Conservation (phyloP, 2,113 vertebrate species). For the Ageneiosus marmoratus region DNA sequence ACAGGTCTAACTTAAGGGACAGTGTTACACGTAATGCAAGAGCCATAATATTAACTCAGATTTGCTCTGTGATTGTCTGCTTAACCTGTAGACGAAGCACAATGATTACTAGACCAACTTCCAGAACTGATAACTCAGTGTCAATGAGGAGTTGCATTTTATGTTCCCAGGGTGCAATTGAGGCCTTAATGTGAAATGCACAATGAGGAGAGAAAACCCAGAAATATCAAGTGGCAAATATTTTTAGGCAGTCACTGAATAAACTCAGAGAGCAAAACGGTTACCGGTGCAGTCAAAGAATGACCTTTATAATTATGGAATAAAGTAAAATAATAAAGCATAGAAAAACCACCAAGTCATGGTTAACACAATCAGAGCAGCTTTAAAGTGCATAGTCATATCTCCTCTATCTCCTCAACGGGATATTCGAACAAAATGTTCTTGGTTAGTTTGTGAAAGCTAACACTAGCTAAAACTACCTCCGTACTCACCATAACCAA, state of each 20-base stretch:
- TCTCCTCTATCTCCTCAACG: background rate
- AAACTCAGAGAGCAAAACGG: background rate
- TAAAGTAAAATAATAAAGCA: background rate
- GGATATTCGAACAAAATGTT: background rate
- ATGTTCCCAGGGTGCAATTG: too few species aligned
- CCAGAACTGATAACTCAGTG: background rate
- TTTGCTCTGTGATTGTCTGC: background rate
- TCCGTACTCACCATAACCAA: background rate
- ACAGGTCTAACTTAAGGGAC: too few species aligned
- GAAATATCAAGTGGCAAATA: background rate
- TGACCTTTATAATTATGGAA: background rate
- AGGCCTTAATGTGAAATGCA: background rate
- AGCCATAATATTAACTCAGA: background rate
- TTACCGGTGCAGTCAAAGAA: background rate
- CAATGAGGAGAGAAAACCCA: background rate
- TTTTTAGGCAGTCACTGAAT: background rate
- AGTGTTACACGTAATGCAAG: background rate
- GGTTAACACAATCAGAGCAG: background rate
- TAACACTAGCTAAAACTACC: background rate
- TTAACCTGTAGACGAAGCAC: background rate
- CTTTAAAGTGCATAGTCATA: background rate
- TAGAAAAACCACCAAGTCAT: background rate
- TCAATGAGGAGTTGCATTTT: background rate
- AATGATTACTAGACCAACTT: background rate
- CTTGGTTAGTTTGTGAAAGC: background rate